Evolutionary conservation across 2,113 vertebrate species (phyloP).

Genomic region (Oostethus manadensis): DNA sequence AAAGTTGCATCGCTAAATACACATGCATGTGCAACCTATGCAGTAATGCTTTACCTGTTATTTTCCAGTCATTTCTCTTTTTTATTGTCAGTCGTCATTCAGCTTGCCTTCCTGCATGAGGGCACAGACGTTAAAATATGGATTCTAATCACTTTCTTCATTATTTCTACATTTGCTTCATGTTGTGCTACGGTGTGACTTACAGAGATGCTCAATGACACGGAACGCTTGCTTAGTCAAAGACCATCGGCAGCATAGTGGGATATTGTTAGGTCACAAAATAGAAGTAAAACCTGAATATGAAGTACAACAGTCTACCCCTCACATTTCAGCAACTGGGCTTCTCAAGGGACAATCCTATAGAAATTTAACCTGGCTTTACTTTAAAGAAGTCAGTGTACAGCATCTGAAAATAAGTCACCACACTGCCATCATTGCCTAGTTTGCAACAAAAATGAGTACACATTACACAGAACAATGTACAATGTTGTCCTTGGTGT

Average conservation of each 20-base stretch:
- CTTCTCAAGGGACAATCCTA: no score
- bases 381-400: no score
- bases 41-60: constrained; percentile 2
- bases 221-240: constrained; percentile 6
- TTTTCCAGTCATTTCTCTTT: background rate
- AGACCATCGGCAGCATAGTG: background rate
- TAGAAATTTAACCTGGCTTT: no score
- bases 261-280: background rate
- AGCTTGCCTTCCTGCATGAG: constrained; percentile 1
- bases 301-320: no score
- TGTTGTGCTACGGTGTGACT: constrained; percentile 21
- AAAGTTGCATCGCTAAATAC: background rate
- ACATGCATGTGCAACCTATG: background rate
- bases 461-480: no score
- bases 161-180: constrained; percentile 55
- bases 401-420: no score
- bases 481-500: no score
- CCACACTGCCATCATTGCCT: no score
- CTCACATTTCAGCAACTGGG: no score
- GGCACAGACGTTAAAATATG: constrained; percentile 8
- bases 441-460: no score
- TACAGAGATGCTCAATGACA: constrained; percentile 17
- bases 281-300: no score
- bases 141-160: constrained; percentile 28
- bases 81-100: background rate